Evolutionary conservation across 2,888 invertebrate species (phyloP), one percentile per base, ranked within the genome.

Genomic region (Listrodromus nycthemerus): DNA sequence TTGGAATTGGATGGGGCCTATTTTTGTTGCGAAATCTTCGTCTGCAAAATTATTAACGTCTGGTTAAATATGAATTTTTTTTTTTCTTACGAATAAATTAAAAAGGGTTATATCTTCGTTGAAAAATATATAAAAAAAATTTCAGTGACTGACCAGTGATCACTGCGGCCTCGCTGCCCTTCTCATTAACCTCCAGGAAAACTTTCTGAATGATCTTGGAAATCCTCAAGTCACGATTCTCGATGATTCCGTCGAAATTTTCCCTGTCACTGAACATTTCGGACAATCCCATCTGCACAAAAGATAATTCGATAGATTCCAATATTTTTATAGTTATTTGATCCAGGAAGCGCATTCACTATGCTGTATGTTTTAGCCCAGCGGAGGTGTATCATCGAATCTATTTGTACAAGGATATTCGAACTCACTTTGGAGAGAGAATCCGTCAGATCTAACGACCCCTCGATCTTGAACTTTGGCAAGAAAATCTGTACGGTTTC

Each of bases 91-190:
- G 10, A 8, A 8, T 8, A 37, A 37, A 37, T 37, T 10, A 10
- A 37, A 8, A 37, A 37, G 37, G 2, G n/a, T n/a, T n/a, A n/a
- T n/a, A n/a, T n/a, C n/a, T 37, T 37, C 37, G 37, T 37, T 37
- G 8, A 37, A 10, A 37, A 37, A 5, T 2, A 8, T 2, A 8
- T 37, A 10, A 8, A 37, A 37, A 80, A 77, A 52, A 45, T 37
- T 21, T 90, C 90, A 89, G 65, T 82, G 74, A 94, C 95, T 95
- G 94, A 97, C 97, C 97, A 75, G 97, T 97, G n/a, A 97, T 97
- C 3, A 97, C 97, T 52, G 97, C 96, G 0, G 97, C 97, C 91
- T 97, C 98, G 1, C 97, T 96, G 0, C 98, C 98, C 90, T 97
- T 96, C 91, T 98, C 98, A 92, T 97, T 97, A 0, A 98, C 97